Base-by-base conservation (phyloP, 1,140 invertebrate genomes). In the Schlechtendalia chinensis region DNA sequence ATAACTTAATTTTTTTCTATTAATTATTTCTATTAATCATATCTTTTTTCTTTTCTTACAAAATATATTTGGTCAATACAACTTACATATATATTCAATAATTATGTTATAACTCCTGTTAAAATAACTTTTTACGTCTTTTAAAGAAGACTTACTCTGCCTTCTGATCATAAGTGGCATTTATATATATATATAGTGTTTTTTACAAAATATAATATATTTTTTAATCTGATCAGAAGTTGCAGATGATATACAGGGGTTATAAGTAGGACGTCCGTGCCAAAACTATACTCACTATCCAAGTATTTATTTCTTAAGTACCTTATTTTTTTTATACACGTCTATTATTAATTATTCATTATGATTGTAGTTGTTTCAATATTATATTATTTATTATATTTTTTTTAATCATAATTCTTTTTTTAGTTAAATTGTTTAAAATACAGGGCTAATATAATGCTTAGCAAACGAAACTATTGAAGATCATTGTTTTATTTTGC, bases 301-400 rank as follows among this genome's bases (percentile, higher is more conserved):
- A 72, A 72, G 50, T 72, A 72, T 72, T 72, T 72, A 72, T 72
- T 72, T 72, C 69, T 53, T 72, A 72, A 72, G 69, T 72, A n/a
- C 69, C 54, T 72, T 54, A 54, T 72, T 72, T 72, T 72, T 58
- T 72, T 72, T 72, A 72, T 72, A 72, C 47, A 54, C 27, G 3
- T 53, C 24, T 54, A 54, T 54, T 72, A 72, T 72, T 72, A 72
- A 72, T 54, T 72, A 72, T 72, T 54, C 47, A 54, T 72, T 72
- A 72, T 72, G 69, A 72, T 72, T 72, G 24, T 72, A 72, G 27
- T 72, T 54, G 69, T 72, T 72, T 72, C 47, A 53, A 72, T 53
- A 54, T 53, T 71, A 71, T 67, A 39, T 50, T 71, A 10, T 27
- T 69, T 50, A 24, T 69, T 69, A 27, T 71, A n/a, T 39, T 39